Evolutionary conservation across 2,888 invertebrate genomes (phyloP).

Genomic region (Lithodes maja): DNA sequence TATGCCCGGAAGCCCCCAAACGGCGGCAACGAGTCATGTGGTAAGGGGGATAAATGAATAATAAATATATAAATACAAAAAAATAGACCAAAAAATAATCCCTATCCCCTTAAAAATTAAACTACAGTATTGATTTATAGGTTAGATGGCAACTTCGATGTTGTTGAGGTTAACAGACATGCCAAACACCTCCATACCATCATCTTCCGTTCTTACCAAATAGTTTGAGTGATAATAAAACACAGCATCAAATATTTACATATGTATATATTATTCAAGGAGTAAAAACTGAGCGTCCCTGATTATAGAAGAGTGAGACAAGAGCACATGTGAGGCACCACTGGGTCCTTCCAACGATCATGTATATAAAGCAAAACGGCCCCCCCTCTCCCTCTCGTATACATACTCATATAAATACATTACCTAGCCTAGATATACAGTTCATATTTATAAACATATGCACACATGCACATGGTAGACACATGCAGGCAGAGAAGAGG

Average conservation of each 20-base stretch:
- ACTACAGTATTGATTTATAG: too few species aligned
- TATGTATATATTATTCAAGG: conserved; percentile 49
- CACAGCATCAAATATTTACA: conserved; percentile 42
- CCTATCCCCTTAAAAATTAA: too few species aligned
- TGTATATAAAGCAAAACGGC: conserved; percentile 21
- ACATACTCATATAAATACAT: conserved; percentile 19
- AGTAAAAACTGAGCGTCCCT: conserved; percentile 63
- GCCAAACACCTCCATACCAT: too few species aligned
- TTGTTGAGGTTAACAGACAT: too few species aligned
- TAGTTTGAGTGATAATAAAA: conserved; percentile 7
- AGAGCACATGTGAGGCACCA: conserved; percentile 35
- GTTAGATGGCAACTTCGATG: too few species aligned
- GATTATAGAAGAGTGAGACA: conserved; percentile 55
- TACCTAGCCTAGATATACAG: neutral
- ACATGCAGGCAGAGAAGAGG: conserved; percentile 1
- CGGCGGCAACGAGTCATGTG: too few species aligned
- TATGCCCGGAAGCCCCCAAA: too few species aligned
- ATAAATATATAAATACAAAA: too few species aligned
- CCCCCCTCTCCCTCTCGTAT: neutral
- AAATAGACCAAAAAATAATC: too few species aligned
- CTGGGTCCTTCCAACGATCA: conserved; percentile 13
- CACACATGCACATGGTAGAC: conserved; percentile 3
- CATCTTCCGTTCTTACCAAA: too few species aligned
- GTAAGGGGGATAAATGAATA: too few species aligned
- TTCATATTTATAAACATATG: conserved; percentile 21